These are phyloP conservation scores for Potamilus streckersoni DNA, from an alignment of 1,140 invertebrate genomes.

Conservation along the genomic window DNA sequence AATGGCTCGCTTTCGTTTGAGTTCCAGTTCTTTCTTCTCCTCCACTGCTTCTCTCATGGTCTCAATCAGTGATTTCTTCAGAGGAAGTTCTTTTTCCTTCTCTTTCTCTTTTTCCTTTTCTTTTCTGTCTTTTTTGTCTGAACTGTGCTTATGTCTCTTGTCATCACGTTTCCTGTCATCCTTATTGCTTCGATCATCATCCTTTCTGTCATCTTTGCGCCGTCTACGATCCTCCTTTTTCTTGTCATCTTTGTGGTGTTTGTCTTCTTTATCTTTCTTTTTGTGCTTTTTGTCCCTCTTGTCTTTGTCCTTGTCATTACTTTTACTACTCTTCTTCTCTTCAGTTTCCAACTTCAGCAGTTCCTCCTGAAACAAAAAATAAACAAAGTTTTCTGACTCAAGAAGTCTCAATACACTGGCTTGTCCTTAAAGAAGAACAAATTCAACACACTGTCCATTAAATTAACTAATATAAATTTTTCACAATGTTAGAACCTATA, in stretches of 20 bases:
- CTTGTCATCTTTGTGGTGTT: slow-evolving; percentile 59
- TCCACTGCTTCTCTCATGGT: neutral
- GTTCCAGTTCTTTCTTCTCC: slow-evolving; percentile 20
- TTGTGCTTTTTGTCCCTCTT: slow-evolving; percentile 30
- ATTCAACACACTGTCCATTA: too few species aligned
- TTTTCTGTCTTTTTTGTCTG: slow-evolving; percentile 11
- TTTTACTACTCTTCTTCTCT: slow-evolving; percentile 20
- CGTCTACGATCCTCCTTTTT: slow-evolving; percentile 33
- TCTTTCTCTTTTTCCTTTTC: slow-evolving; percentile 11
- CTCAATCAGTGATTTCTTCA: slow-evolving; percentile 26
- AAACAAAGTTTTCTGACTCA: too few species aligned
- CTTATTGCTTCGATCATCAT: slow-evolving; percentile 24
- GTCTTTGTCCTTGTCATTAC: slow-evolving; percentile 60
- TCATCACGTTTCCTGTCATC: slow-evolving; percentile 12
- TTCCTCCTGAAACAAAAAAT: slow-evolving; percentile 11
- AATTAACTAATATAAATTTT: too few species aligned
- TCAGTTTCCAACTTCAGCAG: slow-evolving; percentile 29
- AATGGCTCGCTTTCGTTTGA: slow-evolving; percentile 23
- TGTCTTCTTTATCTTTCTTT: slow-evolving; percentile 66
- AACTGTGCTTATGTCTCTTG: slow-evolving; percentile 17
- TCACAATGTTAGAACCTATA: too few species aligned
- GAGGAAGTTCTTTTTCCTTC: slow-evolving; percentile 23
- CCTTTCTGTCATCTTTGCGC: slow-evolving; percentile 16
- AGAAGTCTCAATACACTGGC: too few species aligned
- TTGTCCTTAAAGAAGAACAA: too few species aligned